These are phyloP conservation scores for Rhynchomys soricoides DNA, from an alignment of 2,113 vertebrate genomes.

Conservation along the genomic window DNA sequence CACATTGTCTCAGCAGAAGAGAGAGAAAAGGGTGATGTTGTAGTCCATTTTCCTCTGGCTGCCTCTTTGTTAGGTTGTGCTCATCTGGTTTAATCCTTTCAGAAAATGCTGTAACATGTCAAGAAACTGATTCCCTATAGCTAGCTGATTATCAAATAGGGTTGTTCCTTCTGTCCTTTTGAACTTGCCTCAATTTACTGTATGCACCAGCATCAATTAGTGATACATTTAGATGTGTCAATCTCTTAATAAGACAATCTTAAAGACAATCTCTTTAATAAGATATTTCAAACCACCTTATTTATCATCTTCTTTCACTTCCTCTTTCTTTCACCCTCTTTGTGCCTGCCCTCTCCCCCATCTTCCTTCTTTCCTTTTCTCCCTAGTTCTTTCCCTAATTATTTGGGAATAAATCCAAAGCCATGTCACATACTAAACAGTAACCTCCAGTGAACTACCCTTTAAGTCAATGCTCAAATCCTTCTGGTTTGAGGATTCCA, in stretches of 20 bases:
- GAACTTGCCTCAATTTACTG: neutral
- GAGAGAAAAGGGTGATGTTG: neutral
- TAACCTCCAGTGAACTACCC: neutral
- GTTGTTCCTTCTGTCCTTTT: neutral
- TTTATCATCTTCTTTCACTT: no score
- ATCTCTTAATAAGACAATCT: no score
- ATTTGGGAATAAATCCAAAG: neutral
- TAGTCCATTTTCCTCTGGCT: neutral
- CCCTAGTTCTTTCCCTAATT: neutral
- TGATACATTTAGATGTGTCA: neutral
- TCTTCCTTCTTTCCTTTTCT: neutral
- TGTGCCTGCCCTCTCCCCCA: rapidly evolving
- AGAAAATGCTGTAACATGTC: neutral
- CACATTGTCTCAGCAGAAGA: neutral
- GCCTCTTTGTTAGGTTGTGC: neutral
- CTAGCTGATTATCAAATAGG: neutral
- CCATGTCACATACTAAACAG: neutral
- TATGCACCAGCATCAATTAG: neutral
- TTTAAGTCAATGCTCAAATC: neutral
- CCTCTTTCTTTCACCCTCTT: neutral
- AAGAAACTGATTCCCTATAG: neutral
- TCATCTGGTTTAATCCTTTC: neutral
- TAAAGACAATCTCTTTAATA: neutral
- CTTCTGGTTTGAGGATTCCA: neutral
- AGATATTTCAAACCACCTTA: neutral